These are phyloP conservation scores for Synergus laeviventris DNA, from an alignment of 2,888 invertebrate species.

Conservation along the genomic window DNA sequence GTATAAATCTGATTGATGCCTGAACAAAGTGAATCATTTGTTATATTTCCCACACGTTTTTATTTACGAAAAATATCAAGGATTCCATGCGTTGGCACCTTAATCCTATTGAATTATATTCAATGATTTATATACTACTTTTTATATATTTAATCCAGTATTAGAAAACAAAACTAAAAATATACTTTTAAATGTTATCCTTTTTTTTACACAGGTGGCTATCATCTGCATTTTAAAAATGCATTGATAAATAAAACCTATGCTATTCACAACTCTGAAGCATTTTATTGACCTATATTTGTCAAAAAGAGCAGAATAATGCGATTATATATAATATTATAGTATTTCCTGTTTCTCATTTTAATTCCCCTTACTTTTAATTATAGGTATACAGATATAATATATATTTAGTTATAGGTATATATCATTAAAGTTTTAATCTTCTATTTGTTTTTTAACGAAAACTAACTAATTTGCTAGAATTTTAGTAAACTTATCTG, in stretches of 20 bases:
- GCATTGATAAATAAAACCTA: neutral
- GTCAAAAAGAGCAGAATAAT: constrained; percentile 11
- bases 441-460: neutral
- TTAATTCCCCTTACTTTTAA: neutral
- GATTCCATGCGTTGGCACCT: neutral
- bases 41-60: neutral
- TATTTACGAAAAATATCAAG: neutral
- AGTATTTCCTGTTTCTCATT: neutral
- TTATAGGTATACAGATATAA: too few species aligned
- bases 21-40: neutral
- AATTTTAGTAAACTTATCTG: constrained; percentile 17
- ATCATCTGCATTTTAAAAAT: neutral
- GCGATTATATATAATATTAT: constrained; percentile 6
- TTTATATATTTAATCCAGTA: neutral
- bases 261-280: neutral
- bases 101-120: neutral
- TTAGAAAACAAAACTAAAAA: too few species aligned
- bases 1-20: neutral
- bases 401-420: too few species aligned
- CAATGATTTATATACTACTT: neutral
- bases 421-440: neutral
- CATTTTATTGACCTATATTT: neutral
- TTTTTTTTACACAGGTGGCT: neutral
- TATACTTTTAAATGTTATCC: too few species aligned
- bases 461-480: neutral